Evolutionary conservation across 2,888 invertebrate species (phyloP).

Genomic region (Ganaspis brasiliensis): DNA sequence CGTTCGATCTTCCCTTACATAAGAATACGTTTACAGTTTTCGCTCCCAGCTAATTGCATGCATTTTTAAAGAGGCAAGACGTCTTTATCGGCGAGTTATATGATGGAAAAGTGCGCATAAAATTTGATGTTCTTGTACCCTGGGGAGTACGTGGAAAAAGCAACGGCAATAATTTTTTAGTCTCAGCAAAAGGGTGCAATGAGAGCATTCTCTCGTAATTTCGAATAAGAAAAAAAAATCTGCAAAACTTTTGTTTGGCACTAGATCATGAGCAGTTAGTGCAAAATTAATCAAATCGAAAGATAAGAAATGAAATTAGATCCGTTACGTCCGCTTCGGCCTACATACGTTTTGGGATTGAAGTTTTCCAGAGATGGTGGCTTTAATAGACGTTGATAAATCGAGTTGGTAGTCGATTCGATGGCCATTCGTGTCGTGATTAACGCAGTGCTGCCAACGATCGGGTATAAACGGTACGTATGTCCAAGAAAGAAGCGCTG

Average conservation of each 20-base stretch:
- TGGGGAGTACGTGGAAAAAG: slow-evolving; percentile 34
- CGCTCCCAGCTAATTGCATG: slow-evolving; percentile 76
- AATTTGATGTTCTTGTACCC: slow-evolving; percentile 41
- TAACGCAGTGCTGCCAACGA: slow-evolving; percentile 71
- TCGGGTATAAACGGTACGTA: slow-evolving; percentile 51
- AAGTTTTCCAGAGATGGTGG: slow-evolving; percentile 49
- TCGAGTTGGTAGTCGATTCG: slow-evolving; percentile 67
- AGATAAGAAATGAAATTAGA: neutral
- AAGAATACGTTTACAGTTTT: slow-evolving; percentile 41
- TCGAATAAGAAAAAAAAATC: neutral
- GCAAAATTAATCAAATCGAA: neutral
- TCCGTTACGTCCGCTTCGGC: neutral
- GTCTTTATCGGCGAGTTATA: slow-evolving; percentile 72
- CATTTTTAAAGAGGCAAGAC: slow-evolving; percentile 76
- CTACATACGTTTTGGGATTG: slow-evolving; percentile 19
- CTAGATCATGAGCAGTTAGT: too few species aligned
- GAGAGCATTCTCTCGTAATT: slow-evolving; percentile 5
- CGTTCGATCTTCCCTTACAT: slow-evolving; percentile 35
- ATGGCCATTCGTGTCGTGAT: slow-evolving; percentile 70
- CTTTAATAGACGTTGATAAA: slow-evolving; percentile 77
- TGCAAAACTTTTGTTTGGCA: too few species aligned
- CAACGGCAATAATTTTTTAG: slow-evolving; percentile 1
- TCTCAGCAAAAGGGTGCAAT: slow-evolving; percentile 2
- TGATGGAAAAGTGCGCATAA: slow-evolving; percentile 41
- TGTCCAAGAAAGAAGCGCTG: slow-evolving; percentile 57